These are phyloP conservation scores for Tenthredo amoena DNA, from an alignment of 2,888 invertebrate genomes.

Conservation along the genomic window DNA sequence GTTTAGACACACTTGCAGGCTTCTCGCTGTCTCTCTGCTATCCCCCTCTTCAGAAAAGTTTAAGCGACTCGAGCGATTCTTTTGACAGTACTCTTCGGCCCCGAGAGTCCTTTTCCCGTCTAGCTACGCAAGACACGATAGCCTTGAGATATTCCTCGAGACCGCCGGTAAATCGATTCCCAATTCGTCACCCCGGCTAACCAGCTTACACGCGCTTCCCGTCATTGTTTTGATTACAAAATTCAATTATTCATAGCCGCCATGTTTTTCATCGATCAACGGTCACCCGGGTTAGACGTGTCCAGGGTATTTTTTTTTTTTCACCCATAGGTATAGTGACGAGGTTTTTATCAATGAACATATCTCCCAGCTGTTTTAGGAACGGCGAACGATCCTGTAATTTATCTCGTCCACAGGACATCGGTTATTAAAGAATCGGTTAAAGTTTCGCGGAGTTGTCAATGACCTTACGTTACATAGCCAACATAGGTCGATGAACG, in stretches of 20 bases:
- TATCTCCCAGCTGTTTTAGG: background rate
- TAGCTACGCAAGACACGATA: slow-evolving; percentile 14
- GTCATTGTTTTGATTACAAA: slow-evolving; percentile 52
- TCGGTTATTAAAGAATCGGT: background rate
- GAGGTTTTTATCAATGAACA: slow-evolving; percentile 25
- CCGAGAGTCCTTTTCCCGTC: background rate
- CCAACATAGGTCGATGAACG: slow-evolving; percentile 1
- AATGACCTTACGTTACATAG: background rate
- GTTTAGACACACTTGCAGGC: slow-evolving; percentile 55
- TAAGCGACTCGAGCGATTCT: slow-evolving; percentile 22
- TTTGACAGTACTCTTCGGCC: background rate
- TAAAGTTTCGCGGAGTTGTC: background rate
- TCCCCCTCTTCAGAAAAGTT: background rate
- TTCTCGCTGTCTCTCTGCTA: background rate
- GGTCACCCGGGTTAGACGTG: slow-evolving; percentile 33
- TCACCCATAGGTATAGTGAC: background rate
- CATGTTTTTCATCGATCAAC: slow-evolving; percentile 6
- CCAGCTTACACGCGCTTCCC: slow-evolving; percentile 53
- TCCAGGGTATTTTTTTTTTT: background rate
- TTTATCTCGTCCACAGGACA: background rate
- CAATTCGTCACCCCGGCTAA: slow-evolving; percentile 52
- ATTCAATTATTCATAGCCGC: slow-evolving; percentile 50
- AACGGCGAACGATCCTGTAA: background rate
- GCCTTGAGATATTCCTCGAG: slow-evolving; percentile 34
- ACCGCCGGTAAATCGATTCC: slow-evolving; percentile 48